Evolutionary conservation across 2,113 vertebrate genomes (phyloP).

Genomic region (Scophthalmus maximus): DNA sequence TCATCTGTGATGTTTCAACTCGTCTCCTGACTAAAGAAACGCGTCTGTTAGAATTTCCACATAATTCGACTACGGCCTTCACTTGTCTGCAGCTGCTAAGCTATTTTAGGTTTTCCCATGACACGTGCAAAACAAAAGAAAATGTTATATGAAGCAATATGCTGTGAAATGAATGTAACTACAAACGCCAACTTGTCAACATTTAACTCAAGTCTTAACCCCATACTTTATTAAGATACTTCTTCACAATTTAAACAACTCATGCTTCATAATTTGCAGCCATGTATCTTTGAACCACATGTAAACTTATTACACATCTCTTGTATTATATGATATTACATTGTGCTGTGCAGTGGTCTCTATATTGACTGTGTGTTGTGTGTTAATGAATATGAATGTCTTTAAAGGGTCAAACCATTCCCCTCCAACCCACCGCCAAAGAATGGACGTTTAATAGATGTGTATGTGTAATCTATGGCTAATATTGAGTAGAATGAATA

Average conservation of each 20-base stretch:
- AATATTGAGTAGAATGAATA: slow-evolving; percentile 8
- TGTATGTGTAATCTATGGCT: neutral
- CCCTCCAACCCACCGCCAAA: neutral
- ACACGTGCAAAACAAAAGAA: no score
- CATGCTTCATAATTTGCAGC: neutral
- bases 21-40: no score
- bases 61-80: no score
- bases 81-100: no score
- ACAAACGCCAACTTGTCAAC: neutral
- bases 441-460: neutral
- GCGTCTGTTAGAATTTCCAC: no score
- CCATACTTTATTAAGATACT: neutral
- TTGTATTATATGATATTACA: no score
- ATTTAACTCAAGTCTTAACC: neutral
- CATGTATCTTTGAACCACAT: neutral
- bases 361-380: neutral
- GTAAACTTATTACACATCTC: no score
- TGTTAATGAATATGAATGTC: neutral
- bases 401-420: neutral
- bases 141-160: neutral
- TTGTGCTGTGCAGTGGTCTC: neutral
- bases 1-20: no score
- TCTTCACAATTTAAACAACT: neutral
- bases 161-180: slow-evolving; percentile 1
- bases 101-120: no score